phyloP scores from a whole-genome alignment of 35 echinoderm and acorn worm genomes.

The Heliocidaris erythrogramma region DNA sequence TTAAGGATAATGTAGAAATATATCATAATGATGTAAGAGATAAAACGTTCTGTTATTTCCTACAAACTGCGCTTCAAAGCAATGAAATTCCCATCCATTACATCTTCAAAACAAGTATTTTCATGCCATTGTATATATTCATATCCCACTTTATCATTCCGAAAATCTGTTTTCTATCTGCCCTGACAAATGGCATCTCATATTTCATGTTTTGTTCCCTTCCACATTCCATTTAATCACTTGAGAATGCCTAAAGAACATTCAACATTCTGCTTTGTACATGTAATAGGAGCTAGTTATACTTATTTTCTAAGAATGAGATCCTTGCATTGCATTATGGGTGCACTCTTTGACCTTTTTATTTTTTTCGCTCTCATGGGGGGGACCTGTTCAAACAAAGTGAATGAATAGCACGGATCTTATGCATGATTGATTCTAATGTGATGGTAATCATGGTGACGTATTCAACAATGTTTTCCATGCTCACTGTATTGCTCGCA shows the following conservation, averaged over 20 bases:
- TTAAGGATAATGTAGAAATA: no score
- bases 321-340: not conserved
- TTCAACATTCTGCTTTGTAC: not conserved
- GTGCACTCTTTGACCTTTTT: not conserved
- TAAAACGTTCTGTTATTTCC: no score
- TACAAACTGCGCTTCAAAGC: no score
- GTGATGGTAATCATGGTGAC: not conserved
- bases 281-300: not conserved
- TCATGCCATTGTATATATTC: no score
- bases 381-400: not conserved
- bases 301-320: not conserved
- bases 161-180: no score
- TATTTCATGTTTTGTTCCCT: not conserved
- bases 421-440: not conserved
- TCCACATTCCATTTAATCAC: not conserved
- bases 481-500: not conserved
- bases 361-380: not conserved
- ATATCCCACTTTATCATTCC: no score
- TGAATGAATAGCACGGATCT: not conserved
- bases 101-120: no score
- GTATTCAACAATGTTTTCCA: not conserved
- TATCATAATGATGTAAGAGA: no score
- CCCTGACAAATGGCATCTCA: not conserved
- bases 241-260: not conserved
- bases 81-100: no score